Evolutionary conservation across 2,888 invertebrate genomes (phyloP).

Genomic region (Eurytoma californica): DNA sequence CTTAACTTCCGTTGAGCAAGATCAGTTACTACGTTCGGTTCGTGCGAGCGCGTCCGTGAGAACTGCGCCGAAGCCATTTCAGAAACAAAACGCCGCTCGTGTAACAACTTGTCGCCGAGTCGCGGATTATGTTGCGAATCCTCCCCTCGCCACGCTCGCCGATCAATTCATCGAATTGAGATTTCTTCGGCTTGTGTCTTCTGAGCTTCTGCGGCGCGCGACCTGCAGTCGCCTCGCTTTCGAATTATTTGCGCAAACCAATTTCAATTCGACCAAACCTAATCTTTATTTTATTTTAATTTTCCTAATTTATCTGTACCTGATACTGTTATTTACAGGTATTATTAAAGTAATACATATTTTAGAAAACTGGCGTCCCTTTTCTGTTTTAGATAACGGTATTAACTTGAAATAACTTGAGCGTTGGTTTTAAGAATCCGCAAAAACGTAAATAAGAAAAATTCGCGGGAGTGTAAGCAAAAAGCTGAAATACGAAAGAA

Average conservation of each 20-base stretch:
- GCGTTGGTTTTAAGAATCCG: no score
- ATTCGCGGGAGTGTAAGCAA: not conserved
- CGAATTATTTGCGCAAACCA: no score
- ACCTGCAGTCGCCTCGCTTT: no score
- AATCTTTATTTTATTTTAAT: no score
- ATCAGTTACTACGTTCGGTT: conserved; percentile 37
- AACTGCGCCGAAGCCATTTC: conserved; percentile 46
- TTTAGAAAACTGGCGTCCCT: no score
- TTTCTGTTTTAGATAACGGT: no score
- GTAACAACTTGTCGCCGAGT: conserved; percentile 7
- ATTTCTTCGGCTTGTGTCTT: not conserved
- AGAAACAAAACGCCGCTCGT: conserved; percentile 37
- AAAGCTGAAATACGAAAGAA: not conserved
- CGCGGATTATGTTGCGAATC: conserved; percentile 25
- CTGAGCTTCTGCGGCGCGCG: not conserved
- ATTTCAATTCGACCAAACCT: no score
- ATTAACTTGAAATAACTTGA: no score
- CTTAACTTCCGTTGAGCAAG: conserved; percentile 43
- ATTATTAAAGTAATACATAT: no score
- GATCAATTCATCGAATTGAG: conserved; percentile 13
- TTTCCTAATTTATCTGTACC: no score
- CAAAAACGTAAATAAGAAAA: not conserved
- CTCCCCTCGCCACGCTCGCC: not conserved
- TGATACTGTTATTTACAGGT: no score
- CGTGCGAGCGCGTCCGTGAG: conserved; percentile 27